phyloP scores from a whole-genome alignment of 2,797 vertebrate species.

The Varecia variegata region DNA sequence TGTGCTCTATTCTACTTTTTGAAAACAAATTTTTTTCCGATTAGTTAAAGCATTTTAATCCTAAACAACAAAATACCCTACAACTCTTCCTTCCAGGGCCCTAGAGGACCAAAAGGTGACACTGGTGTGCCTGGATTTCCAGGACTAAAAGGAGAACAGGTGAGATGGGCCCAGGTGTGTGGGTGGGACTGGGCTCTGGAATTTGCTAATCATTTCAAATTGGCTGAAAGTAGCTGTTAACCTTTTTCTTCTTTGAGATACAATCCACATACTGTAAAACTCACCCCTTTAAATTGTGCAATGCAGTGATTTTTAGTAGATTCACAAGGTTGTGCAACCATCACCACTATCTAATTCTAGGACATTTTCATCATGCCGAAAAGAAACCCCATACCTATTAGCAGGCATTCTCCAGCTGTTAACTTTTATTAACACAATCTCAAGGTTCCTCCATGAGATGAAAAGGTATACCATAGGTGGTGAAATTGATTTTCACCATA shows the following conservation, averaged over 20 bases:
- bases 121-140: slow-evolving; percentile 87
- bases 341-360: background rate
- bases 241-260: background rate
- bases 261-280: background rate
- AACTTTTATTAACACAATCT: background rate
- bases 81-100: slow-evolving; percentile 84
- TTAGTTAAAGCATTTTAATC: background rate
- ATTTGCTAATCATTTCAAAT: background rate
- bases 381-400: background rate
- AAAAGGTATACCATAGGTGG: background rate
- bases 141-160: slow-evolving; percentile 90
- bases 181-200: background rate
- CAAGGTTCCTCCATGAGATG: background rate
- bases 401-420: background rate
- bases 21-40: background rate
- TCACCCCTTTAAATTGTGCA: background rate
- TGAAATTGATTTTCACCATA: background rate
- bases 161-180: slow-evolving; percentile 69
- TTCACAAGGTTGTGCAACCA: background rate
- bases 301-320: background rate
- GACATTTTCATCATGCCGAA: background rate
- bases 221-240: background rate
- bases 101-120: slow-evolving; percentile 92
- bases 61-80: background rate
- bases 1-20: background rate